Evolutionary conservation across 2,888 invertebrate genomes (phyloP).

Genomic region (Aethes cnicana): DNA sequence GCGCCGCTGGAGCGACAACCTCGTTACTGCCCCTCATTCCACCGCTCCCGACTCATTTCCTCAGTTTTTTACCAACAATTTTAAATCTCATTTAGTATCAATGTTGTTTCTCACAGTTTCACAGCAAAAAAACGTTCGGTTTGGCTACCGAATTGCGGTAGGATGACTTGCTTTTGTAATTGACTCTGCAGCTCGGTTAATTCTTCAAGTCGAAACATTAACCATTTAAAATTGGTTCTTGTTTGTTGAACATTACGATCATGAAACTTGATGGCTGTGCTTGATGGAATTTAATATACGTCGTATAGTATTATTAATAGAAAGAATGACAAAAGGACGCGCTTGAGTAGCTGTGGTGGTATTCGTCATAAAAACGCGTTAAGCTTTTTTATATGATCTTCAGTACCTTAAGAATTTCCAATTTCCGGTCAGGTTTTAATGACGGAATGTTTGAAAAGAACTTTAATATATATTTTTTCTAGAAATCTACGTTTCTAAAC

Average conservation of each 20-base stretch:
- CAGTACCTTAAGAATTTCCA: conserved; percentile 54
- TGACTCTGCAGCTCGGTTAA: conserved; percentile 14
- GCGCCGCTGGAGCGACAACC: conserved; percentile 62
- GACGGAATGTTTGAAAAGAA: no score
- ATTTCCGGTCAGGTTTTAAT: conserved; percentile 63
- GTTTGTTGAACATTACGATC: background rate
- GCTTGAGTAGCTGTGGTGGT: conserved; percentile 40
- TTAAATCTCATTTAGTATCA: conserved; percentile 52
- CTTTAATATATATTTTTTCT: no score
- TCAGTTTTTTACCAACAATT: conserved; percentile 55
- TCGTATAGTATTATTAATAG: conserved; percentile 13
- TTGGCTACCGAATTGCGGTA: conserved; percentile 29
- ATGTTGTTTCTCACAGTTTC: conserved; percentile 59
- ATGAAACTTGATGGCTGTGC: background rate
- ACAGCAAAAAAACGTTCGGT: conserved; percentile 41
- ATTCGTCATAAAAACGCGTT: conserved; percentile 43
- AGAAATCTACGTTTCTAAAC: no score
- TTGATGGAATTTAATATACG: background rate
- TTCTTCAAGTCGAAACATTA: conserved; percentile 12
- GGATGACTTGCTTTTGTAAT: conserved; percentile 31
- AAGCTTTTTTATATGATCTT: conserved; percentile 41
- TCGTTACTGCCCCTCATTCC: conserved; percentile 59
- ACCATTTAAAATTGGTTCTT: background rate
- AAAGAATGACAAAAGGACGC: conserved; percentile 19
- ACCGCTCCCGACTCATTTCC: conserved; percentile 73